Conservation (phyloP, 2,888 invertebrate genomes). For the Saturnia pavonia region DNA sequence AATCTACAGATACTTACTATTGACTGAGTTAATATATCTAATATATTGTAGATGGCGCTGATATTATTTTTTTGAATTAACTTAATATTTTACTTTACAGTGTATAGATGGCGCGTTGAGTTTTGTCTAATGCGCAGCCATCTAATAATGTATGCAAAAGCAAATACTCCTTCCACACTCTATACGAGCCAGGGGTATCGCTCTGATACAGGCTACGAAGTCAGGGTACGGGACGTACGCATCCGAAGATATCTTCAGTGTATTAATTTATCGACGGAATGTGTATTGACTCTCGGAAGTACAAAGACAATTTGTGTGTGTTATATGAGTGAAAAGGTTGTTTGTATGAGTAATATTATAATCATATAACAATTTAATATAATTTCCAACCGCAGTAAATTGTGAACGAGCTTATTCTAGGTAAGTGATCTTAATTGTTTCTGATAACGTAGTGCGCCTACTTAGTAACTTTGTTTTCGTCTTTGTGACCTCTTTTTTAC, state of each 20-base stretch:
- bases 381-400: background rate
- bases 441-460: conserved; percentile 17
- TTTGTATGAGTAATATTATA: conserved; percentile 16
- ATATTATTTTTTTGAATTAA: background rate
- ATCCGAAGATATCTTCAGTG: conserved; percentile 20
- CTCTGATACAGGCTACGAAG: conserved; percentile 36
- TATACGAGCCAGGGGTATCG: conserved; percentile 25
- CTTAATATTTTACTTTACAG: background rate
- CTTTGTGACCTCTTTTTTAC: conserved; percentile 4
- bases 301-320: conserved; percentile 32
- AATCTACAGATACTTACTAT: background rate
- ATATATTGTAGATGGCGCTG: background rate
- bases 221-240: conserved; percentile 36
- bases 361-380: background rate
- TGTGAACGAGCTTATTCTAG: conserved; percentile 28
- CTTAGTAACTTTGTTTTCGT: conserved; percentile 15
- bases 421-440: conserved; percentile 34
- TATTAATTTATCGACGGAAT: conserved; percentile 32
- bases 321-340: conserved; percentile 27
- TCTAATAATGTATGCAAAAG: conserved; percentile 28
- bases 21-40: background rate
- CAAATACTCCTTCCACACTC: conserved; percentile 38
- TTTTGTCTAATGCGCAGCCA: conserved; percentile 28
- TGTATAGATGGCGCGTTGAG: conserved; percentile 18
- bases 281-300: conserved; percentile 30